Evolutionary conservation across 2,797 vertebrate species (phyloP), one percentile per base, ranked within the genome.

Genomic region (Sebastolobus altivelis): DNA sequence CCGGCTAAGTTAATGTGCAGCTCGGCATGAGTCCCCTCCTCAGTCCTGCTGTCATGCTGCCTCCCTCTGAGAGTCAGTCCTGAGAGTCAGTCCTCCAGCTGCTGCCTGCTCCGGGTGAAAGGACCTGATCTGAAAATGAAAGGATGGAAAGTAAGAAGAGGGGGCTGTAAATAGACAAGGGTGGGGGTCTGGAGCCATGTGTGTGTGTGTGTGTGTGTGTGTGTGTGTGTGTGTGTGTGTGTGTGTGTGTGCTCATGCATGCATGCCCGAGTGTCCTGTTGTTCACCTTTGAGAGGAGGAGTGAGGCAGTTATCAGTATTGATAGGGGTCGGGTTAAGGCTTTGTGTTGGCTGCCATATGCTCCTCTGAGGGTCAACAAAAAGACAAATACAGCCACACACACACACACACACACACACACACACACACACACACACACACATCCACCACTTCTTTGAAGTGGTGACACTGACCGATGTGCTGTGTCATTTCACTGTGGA

Each of bases 301-400:
- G 84, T 58, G 52, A 79, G 65, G 37, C 72, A 52, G 72, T 80
- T 80, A 86, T 89, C 82, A 76, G 81, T 46, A 77, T 76, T 87
- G 87, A 93, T 70, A 76, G 69, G 70, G 83, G 73, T 4, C 38
- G 65, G 75, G 78, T 77, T 67, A 35, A 61, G 75, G 76, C 87
- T 92, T 91, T 94, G 91, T 91, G 89, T 87, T 81, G 63, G 79
- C 69, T 80, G 82, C 90, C 93, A 95, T 94, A 92, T 95, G 94
- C 82, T 89, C 90, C 63, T 79, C 83, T 74, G 54, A 71, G 85
- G 68, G 76, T 85, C 65, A 83, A 90, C 81, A 78, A 82, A 87
- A 85, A 86, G 81, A 77, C 76, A 82, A 77, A 81, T 33, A 77
- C 37, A 79, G 16, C 22, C 77, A 75, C 75, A 81, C 59, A 69